A percentile compares a stretch with the other conserved stretches of the same genome.
Evolutionary conservation across 2,113 vertebrate genomes (phyloP).

Genomic region (Mobula hypostoma): DNA sequence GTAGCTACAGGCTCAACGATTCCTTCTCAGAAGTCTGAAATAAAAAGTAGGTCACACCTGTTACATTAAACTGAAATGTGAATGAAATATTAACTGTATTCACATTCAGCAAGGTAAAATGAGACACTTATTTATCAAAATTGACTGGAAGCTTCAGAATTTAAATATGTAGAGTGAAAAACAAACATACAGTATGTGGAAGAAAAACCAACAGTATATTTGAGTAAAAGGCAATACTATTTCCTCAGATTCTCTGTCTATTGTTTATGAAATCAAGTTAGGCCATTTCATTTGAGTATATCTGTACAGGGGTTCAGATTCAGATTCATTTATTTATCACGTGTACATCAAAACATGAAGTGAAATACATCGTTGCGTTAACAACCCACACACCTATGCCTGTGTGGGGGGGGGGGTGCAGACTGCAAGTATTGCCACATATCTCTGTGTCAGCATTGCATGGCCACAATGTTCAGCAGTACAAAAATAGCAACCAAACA

Average conservation of each 20-base stretch:
- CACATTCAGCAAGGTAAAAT: background rate
- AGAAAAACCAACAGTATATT: background rate
- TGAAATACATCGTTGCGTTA: too few species aligned
- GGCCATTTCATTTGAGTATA: background rate
- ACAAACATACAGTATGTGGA: background rate
- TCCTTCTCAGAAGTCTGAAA: background rate
- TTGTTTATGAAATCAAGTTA: background rate
- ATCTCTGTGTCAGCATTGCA: too few species aligned
- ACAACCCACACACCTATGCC: too few species aligned
- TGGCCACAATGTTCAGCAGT: too few species aligned
- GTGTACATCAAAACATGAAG: too few species aligned
- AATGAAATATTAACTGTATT: background rate
- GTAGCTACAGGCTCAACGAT: background rate
- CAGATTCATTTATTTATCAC: background rate
- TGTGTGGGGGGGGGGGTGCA: too few species aligned
- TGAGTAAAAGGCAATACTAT: too few species aligned
- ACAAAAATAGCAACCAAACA: too few species aligned
- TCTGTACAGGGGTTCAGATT: background rate
- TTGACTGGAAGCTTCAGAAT: background rate
- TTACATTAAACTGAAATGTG: background rate
- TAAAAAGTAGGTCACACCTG: background rate
- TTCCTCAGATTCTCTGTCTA: background rate
- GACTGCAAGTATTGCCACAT: too few species aligned
- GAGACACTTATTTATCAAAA: too few species aligned
- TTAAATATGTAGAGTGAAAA: background rate